Conservation (phyloP, 2,888 invertebrate species). For the Nymphalis urticae region DNA sequence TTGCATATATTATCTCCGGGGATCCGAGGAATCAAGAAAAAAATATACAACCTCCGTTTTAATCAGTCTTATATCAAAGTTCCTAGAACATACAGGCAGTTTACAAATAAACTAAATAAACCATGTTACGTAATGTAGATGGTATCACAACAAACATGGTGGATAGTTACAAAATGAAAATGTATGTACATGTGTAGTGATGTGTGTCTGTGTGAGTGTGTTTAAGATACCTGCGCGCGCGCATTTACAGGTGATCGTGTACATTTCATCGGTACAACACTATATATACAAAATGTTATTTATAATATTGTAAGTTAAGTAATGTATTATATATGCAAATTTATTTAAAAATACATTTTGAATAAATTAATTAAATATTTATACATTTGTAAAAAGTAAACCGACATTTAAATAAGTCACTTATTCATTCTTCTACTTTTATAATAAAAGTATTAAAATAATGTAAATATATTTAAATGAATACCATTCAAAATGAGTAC, state of each 20-base stretch:
- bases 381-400: too few relatives aligned
- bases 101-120: constrained; percentile 37
- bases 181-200: constrained; percentile 19
- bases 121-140: constrained; percentile 40
- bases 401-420: too few relatives aligned
- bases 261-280: constrained; percentile 39
- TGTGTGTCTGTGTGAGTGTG: constrained; percentile 36
- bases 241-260: constrained; percentile 49
- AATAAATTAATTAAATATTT: too few relatives aligned
- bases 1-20: neutral
- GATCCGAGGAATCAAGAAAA: constrained; percentile 12
- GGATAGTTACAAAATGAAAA: constrained; percentile 39
- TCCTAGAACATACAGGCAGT: constrained; percentile 26
- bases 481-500: too few relatives aligned
- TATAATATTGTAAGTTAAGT: neutral
- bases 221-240: constrained; percentile 48
- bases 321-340: neutral
- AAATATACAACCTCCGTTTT: constrained; percentile 16
- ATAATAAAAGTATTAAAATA: too few relatives aligned
- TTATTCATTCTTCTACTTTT: too few relatives aligned
- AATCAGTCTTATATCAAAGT: constrained; percentile 19
- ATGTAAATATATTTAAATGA: too few relatives aligned
- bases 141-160: constrained; percentile 41
- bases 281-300: neutral
- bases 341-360: too few relatives aligned